Evolutionary conservation across 1,140 invertebrate species (phyloP).

Genomic region (Bombus terrestris): DNA sequence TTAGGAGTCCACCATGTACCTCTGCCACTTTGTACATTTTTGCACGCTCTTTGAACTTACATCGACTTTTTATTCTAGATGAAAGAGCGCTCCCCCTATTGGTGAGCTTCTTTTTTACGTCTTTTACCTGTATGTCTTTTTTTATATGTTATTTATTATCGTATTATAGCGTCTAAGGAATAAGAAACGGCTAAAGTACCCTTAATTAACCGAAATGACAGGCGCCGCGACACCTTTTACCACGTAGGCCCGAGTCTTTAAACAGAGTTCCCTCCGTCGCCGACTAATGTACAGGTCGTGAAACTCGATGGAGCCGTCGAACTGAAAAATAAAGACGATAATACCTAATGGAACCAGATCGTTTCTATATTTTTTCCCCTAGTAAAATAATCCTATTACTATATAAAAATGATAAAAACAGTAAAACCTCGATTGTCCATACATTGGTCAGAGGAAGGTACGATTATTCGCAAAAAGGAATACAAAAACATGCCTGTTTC

Average conservation of each 20-base stretch:
- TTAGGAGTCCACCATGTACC: constrained; percentile 57
- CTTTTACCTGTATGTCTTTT: constrained; percentile 60
- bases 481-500: too few relatives aligned
- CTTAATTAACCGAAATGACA: constrained; percentile 53
- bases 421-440: too few relatives aligned
- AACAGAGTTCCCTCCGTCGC: constrained; percentile 52
- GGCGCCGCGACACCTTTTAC: constrained; percentile 59
- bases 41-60: constrained; percentile 57
- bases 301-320: constrained; percentile 53
- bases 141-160: constrained; percentile 72
- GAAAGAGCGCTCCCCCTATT: constrained; percentile 59
- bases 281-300: constrained; percentile 59
- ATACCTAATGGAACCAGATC: constrained; percentile 34
- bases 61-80: constrained; percentile 57
- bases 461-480: too few relatives aligned
- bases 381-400: background rate
- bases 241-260: constrained; percentile 50
- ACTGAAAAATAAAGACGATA: constrained; percentile 65
- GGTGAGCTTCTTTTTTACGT: constrained; percentile 62
- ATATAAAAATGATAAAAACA: too few relatives aligned
- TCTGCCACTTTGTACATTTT: constrained; percentile 70
- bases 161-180: constrained; percentile 58
- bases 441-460: too few relatives aligned
- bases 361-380: background rate
- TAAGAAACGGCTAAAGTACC: constrained; percentile 41